phyloP scores from a whole-genome alignment of 30 jellyfish, hydroid and myxozoan species.

The Pseudorhiza aurosa region DNA sequence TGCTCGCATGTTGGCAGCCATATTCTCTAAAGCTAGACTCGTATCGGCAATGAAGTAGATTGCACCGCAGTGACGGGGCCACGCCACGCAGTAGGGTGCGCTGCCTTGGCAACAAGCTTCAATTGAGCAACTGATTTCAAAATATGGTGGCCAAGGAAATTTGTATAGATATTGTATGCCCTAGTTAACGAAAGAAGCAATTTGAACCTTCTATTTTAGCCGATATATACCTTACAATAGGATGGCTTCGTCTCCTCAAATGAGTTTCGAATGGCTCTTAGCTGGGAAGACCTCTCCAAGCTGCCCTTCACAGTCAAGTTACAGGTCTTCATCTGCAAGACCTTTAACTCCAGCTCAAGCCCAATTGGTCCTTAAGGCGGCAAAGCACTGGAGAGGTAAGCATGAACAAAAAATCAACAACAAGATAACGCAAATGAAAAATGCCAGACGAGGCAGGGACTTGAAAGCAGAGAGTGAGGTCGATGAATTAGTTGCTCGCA shows the following conservation, averaged over 20 bases:
- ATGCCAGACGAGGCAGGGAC: slow-evolving; percentile 56
- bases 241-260: too few species aligned
- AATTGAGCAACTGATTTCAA: slow-evolving; percentile 6
- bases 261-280: too few species aligned
- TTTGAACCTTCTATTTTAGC: too few species aligned
- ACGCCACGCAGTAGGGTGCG: too few species aligned
- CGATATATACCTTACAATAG: too few species aligned
- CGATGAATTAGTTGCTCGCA: slow-evolving; percentile 65
- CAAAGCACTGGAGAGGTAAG: slow-evolving; percentile 77
- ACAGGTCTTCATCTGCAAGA: neutral
- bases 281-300: too few species aligned
- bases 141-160: neutral
- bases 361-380: slow-evolving; percentile 67
- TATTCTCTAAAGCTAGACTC: too few species aligned
- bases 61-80: too few species aligned
- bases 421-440: slow-evolving; percentile 13
- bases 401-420: slow-evolving; percentile 71
- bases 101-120: neutral
- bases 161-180: too few species aligned
- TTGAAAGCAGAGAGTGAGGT: slow-evolving; percentile 65
- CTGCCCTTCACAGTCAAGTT: too few species aligned
- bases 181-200: too few species aligned
- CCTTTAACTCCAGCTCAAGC: slow-evolving; percentile 63
- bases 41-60: too few species aligned
- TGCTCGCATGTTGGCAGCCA: neutral